Evolutionary conservation across 2,113 vertebrate genomes (phyloP).

Genomic region (Spermophilus dauricus): DNA sequence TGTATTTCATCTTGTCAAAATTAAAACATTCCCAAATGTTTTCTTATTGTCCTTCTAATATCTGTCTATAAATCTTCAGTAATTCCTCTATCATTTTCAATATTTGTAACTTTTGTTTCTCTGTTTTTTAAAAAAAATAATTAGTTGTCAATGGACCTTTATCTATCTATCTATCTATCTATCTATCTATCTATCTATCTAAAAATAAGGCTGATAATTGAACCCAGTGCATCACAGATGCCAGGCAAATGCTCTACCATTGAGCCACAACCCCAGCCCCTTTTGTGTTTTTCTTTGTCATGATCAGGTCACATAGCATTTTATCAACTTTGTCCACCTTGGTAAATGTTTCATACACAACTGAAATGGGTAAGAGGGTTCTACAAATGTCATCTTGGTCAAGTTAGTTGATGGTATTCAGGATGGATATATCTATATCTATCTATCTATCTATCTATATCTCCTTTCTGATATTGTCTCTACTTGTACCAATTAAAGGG

Average conservation of each 20-base stretch:
- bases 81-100: background rate
- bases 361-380: background rate
- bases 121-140: too few relatives aligned
- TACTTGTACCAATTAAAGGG: background rate
- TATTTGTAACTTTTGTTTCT: background rate
- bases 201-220: too few relatives aligned
- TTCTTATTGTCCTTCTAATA: background rate
- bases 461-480: background rate
- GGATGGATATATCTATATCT: too few relatives aligned
- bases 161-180: too few relatives aligned
- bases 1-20: background rate
- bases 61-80: background rate
- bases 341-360: background rate
- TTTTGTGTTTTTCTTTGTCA: background rate
- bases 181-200: too few relatives aligned
- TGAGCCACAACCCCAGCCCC: too few relatives aligned
- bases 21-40: background rate
- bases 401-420: background rate
- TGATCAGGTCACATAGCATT: background rate
- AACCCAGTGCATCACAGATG: too few relatives aligned
- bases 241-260: too few relatives aligned
- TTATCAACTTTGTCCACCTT: background rate
- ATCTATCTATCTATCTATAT: too few relatives aligned
- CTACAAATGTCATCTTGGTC: background rate
- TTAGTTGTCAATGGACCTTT: too few relatives aligned